These are phyloP conservation scores for Mormyrops attenuatus DNA, from an alignment of 2,797 vertebrate genomes.

Conservation along the genomic window DNA sequence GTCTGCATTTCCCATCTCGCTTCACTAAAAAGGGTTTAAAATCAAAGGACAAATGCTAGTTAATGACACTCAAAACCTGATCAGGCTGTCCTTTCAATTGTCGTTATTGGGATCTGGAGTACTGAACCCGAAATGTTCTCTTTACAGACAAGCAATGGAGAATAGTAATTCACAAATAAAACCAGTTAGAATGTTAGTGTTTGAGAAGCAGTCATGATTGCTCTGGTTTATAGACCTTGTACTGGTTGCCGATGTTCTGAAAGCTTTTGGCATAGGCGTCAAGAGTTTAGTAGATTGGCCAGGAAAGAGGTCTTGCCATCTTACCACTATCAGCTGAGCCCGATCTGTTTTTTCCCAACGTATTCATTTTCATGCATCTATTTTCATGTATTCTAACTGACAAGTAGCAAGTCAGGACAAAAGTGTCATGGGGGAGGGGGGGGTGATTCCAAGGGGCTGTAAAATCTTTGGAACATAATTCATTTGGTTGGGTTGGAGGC, in stretches of 20 bases:
- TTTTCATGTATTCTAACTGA: neutral
- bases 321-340: neutral
- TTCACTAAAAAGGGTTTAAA: neutral
- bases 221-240: neutral
- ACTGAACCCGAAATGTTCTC: neutral
- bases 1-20: neutral
- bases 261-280: neutral
- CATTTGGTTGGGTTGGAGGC: neutral
- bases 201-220: neutral
- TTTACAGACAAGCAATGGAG: neutral
- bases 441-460: neutral
- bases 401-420: neutral
- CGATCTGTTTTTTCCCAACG: neutral
- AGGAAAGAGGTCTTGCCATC: neutral
- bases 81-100: neutral
- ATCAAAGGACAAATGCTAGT: constrained; percentile 1
- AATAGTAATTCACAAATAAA: neutral
- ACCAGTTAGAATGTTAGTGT: neutral
- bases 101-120: neutral
- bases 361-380: neutral
- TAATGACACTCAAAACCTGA: neutral
- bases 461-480: neutral
- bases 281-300: neutral
- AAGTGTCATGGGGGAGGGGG: no score
- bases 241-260: neutral